phyloP scores from a whole-genome alignment of 2,888 invertebrate genomes.

The Apamea crenata region DNA sequence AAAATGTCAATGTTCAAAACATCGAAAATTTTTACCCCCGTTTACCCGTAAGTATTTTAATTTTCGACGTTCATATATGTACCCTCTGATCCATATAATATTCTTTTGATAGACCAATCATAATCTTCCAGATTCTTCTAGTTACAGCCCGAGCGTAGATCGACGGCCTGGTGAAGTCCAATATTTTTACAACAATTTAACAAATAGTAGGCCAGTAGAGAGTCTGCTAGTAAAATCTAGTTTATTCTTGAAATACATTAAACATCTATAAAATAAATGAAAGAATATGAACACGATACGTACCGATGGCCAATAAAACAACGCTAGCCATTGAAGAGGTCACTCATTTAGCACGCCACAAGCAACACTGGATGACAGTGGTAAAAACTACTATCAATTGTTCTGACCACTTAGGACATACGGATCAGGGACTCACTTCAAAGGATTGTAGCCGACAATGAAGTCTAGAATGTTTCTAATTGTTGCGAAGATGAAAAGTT shows the following conservation, averaged over 20 bases:
- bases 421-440: slow-evolving; percentile 11
- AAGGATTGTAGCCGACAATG: slow-evolving; percentile 18
- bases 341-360: slow-evolving; percentile 23
- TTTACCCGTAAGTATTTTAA: too few species aligned
- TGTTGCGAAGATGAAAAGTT: neutral
- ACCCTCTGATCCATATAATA: too few species aligned
- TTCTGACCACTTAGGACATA: neutral
- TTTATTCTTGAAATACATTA: slow-evolving; percentile 16
- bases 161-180: too few species aligned
- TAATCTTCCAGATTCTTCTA: neutral
- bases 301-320: slow-evolving; percentile 49
- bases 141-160: neutral
- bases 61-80: too few species aligned
- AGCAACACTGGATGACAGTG: slow-evolving; percentile 27
- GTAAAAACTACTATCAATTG: slow-evolving; percentile 43
- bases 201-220: neutral
- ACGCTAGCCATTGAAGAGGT: slow-evolving; percentile 38
- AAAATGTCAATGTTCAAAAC: too few species aligned
- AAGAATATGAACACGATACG: slow-evolving; percentile 34
- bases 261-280: slow-evolving; percentile 35
- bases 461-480: slow-evolving; percentile 6
- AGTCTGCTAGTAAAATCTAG: neutral
- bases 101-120: neutral
- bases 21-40: too few species aligned
- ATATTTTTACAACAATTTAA: neutral